Evolutionary conservation across 2,888 invertebrate genomes (phyloP), one percentile per base, ranked within the genome.

Genomic region (Ametastegia equiseti): DNA sequence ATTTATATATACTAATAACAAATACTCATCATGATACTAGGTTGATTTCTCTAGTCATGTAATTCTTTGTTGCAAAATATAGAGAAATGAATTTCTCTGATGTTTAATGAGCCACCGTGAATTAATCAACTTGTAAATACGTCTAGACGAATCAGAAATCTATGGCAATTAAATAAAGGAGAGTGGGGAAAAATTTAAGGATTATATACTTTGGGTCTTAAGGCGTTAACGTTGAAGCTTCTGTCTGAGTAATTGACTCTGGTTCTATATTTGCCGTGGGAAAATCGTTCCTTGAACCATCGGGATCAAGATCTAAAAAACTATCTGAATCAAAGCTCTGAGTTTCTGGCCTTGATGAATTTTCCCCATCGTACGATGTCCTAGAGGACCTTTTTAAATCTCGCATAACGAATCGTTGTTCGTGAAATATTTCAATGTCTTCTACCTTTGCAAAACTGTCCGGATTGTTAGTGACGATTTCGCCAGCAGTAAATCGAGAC

Each of bases 351-450:
- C 63, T 11, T 27, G 13, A 63, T 13, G 9, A 63, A 13, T 9
- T 39, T 36, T 39, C 39, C n/a, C 11, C 36, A 19, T 39, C 65
- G n/a, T 71, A n/a, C 45, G 47, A 45, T 6, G 30, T 15, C 30
- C 30, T 71, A 0, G 71, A 71, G 19, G 23, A 5, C 23, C 54
- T 50, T 23, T 80, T 80, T 9, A 80, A 47, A 15, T 65, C 80
- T n/a, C 80, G 45, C 80, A 80, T 80, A 5, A 80, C 80, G 13
- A 80, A 80, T 36, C 80, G 67, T 42, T 80, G 80, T 36, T 80
- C 80, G 2, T 80, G 80, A 50, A 80, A 80, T 65, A 80, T 80
- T 57, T 80, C 80, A 67, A 80, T 80, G 80, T 80, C 80, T 45
- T 80, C 80, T 36, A 80, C 39, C 1, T 65, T 50, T 13, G 80